A percentile compares a stretch with the other conserved stretches of the same genome.
Conservation (phyloP, 2,888 invertebrate genomes). For the Unio pictorum region DNA sequence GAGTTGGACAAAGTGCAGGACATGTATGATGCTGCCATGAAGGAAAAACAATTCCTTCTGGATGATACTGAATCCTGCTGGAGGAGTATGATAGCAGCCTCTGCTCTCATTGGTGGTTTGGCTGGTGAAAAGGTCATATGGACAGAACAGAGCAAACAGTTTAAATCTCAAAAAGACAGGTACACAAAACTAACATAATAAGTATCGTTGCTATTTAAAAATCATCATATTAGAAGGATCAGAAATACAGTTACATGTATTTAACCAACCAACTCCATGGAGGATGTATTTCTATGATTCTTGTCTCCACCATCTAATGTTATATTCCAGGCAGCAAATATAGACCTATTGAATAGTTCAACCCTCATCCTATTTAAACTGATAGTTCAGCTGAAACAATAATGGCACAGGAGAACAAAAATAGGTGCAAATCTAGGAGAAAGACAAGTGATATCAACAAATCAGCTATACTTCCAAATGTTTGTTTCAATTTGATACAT, state of each 20-base stretch:
- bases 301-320: background rate
- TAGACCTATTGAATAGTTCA: too few species aligned
- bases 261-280: too few species aligned
- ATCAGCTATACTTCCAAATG: too few species aligned
- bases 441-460: too few species aligned
- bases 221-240: too few species aligned
- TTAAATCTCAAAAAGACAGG: constrained; percentile 75
- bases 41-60: constrained; percentile 81
- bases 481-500: too few species aligned
- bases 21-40: constrained; percentile 93
- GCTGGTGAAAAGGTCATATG: constrained; percentile 56
- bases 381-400: too few species aligned
- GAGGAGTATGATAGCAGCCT: constrained; percentile 68
- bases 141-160: constrained; percentile 67
- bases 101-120: constrained; percentile 68
- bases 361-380: too few species aligned
- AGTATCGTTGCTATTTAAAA: too few species aligned
- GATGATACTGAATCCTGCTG: constrained; percentile 69
- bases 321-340: background rate
- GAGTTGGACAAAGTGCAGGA: constrained; percentile 91
- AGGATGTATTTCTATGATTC: background rate
- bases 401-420: too few species aligned
- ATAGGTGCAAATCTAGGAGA: too few species aligned
- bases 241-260: too few species aligned
- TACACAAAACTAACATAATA: constrained; percentile 8